Conservation (phyloP, 2,797 vertebrate species). For the Spinus olivaceus region DNA sequence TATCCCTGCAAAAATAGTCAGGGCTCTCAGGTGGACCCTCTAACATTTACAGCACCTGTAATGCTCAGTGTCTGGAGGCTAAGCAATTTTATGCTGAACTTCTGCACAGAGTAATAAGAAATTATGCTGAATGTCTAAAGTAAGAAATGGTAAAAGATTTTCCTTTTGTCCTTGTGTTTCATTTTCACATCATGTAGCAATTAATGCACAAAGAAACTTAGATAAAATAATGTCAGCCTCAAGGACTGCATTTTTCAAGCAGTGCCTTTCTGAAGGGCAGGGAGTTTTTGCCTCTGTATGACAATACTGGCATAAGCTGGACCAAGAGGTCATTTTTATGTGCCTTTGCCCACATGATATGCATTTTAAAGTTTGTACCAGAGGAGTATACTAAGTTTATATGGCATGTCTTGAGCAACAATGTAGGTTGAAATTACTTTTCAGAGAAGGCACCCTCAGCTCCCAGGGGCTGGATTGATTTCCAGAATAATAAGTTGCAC, state of each 20-base stretch:
- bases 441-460: background rate
- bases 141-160: background rate
- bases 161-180: background rate
- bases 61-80: background rate
- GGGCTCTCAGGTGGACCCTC: background rate
- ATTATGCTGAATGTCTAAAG: background rate
- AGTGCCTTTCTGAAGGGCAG: background rate
- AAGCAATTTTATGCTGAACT: background rate
- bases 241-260: background rate
- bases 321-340: background rate
- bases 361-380: background rate
- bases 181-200: background rate
- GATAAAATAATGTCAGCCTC: background rate
- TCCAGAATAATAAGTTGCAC: background rate
- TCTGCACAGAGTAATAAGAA: background rate
- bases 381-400: background rate
- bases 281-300: background rate
- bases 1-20: slow-evolving; percentile 25
- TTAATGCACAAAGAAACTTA: background rate
- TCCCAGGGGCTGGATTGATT: background rate
- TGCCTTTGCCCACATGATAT: background rate
- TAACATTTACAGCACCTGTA: background rate
- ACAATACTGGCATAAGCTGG: background rate
- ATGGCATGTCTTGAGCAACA: background rate
- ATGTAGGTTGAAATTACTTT: background rate